Conservation (phyloP, 2,797 vertebrate genomes). For the Cynodonichthys magdalenae region DNA sequence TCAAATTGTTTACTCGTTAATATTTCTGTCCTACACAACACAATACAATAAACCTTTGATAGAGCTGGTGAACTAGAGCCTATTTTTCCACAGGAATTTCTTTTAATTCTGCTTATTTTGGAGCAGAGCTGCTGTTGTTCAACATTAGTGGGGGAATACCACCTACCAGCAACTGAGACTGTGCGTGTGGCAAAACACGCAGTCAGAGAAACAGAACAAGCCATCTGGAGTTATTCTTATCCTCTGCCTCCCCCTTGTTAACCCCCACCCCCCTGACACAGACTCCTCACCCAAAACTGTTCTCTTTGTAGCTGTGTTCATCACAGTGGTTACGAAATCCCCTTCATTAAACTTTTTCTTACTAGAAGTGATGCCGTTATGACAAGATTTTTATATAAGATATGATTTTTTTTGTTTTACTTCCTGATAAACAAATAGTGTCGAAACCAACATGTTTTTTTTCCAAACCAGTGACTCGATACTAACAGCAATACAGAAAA, state of each 20-base stretch:
- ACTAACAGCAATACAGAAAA: conserved; percentile 10
- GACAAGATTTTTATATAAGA: background rate
- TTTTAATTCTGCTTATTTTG: conserved; percentile 35
- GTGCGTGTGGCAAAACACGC: conserved; percentile 41
- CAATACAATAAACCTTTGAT: conserved; percentile 9
- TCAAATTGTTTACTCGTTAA: background rate
- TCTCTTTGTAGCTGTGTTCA: conserved; percentile 9
- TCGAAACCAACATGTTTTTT: conserved; percentile 28
- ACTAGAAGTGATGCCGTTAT: conserved; percentile 25
- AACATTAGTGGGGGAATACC: conserved; percentile 40
- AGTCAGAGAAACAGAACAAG: conserved; percentile 29
- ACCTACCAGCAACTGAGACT: conserved; percentile 32
- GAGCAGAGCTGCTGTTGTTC: conserved; percentile 39
- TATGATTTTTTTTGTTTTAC: background rate
- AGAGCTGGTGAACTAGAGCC: conserved; percentile 10
- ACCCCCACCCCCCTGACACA: conserved; percentile 26
- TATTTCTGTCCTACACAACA: conserved; percentile 6
- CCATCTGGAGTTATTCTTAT: conserved; percentile 60
- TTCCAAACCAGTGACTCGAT: conserved; percentile 34
- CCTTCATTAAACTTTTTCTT: conserved; percentile 4
- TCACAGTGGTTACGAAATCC: conserved; percentile 30
- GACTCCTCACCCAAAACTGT: conserved; percentile 13
- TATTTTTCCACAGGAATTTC: conserved; percentile 42
- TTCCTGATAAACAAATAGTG: conserved; percentile 6
- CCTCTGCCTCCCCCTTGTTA: conserved; percentile 26